Evolutionary conservation across 2,113 vertebrate genomes (phyloP), one percentile per base, ranked within the genome.

Genomic region (Nothoprocta pentlandii): DNA sequence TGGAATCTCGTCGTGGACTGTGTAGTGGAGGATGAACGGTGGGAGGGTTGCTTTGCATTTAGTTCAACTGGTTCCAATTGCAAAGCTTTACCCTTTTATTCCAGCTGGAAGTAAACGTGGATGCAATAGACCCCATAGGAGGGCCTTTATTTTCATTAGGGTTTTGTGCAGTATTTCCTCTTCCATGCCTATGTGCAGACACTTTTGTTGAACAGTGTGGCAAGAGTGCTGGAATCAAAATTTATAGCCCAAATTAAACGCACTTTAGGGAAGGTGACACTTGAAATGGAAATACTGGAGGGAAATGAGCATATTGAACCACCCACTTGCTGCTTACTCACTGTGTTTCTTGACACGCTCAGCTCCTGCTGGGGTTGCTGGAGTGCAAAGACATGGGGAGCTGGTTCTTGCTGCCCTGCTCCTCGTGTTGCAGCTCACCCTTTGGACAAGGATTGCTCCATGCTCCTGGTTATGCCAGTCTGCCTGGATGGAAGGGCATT

Each of bases 281-380:
- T 94, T 91, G 75, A 93, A 93, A 92, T 97, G 93, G 94, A 94
- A 97, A 90, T 96, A 95, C 76, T 85, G 88, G 82, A 95, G 88
- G 95, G 87, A 97, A 97, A 97, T 95, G 90, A 97, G 89, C 91
- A 95, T 96, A 96, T 87, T 96, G 95, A 95, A 53, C 79, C 84
- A 78, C 94, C 94, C 78, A 97, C 96, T 90, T 87, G 39, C 8
- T 96, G 78, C 90, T 97, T 95, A 92, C 79, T 97, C 95, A 96
- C 84, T 95, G 85, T 94, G 80, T 90, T 89, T 84, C 86, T 92
- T 89, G 92, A 92, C 94, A 95, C 34, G 28, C 87, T 92, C 85
- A 59, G 90, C 77, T 96, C 94, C 84, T 96, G 75, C 69, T 92
- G 76, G 59, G 42, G 30, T 95, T 92, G 83, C 61, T 80, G 47